These are phyloP conservation scores for Acrocephalus arundinaceus DNA, from an alignment of 2,113 vertebrate species.

Conservation along the genomic window DNA sequence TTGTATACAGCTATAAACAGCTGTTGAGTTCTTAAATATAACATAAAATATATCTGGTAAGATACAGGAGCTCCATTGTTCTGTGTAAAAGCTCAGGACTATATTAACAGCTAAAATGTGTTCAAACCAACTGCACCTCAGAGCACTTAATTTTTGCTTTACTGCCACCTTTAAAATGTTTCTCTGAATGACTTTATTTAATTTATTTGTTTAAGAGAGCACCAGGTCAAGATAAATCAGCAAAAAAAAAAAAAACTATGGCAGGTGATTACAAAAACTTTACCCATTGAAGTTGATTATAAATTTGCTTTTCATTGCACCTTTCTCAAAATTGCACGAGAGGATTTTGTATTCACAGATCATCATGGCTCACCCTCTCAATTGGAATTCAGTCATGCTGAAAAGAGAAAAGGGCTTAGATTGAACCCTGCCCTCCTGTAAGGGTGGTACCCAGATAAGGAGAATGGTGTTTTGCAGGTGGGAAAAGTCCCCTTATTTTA, in stretches of 20 bases:
- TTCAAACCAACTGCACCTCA: background rate
- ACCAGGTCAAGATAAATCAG: background rate
- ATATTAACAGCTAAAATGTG: background rate
- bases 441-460: background rate
- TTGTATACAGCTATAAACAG: background rate
- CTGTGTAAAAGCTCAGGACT: background rate
- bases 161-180: background rate
- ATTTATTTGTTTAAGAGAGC: background rate
- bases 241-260: background rate
- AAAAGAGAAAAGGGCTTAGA: background rate
- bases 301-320: background rate
- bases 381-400: background rate
- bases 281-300: background rate
- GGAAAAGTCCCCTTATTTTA: background rate
- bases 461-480: background rate
- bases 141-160: background rate
- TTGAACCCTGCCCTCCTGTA: background rate
- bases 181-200: background rate
- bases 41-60: background rate
- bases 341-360: background rate
- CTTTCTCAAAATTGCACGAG: background rate
- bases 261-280: background rate
- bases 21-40: background rate
- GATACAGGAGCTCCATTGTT: background rate
- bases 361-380: background rate